Evolutionary conservation across 2,888 invertebrate species (phyloP).

Genomic region (Cordilura impudica): DNA sequence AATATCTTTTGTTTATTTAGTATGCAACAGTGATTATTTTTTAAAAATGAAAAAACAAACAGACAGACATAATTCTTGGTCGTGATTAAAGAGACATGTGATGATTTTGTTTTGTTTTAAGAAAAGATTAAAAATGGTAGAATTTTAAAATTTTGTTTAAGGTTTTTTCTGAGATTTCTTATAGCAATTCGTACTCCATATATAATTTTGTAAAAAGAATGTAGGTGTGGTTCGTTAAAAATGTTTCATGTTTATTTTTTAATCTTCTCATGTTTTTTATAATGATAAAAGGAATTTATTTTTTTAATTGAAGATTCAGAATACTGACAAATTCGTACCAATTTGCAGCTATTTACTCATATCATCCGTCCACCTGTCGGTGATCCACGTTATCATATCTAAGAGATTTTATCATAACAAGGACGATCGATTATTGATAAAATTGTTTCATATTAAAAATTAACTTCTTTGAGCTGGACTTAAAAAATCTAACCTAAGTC

Average conservation of each 20-base stretch:
- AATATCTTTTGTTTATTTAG: constrained; percentile 33
- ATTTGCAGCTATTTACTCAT: no score
- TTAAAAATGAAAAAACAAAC: not conserved
- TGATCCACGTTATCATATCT: no score
- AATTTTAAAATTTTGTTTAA: not conserved
- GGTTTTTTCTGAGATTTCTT: not conserved
- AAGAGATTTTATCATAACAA: no score
- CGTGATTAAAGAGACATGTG: not conserved
- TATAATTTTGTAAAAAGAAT: not conserved
- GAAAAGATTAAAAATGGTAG: not conserved
- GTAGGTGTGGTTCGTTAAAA: not conserved
- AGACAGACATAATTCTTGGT: not conserved
- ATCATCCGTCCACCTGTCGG: no score
- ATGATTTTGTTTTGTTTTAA: not conserved
- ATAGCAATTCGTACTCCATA: not conserved
- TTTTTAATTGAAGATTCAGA: no score
- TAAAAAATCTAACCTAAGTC: no score
- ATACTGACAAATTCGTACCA: no score
- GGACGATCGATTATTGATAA: no score
- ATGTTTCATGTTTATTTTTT: not conserved
- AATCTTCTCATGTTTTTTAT: no score
- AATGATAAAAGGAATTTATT: no score
- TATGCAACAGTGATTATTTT: constrained; percentile 48
- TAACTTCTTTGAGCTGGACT: no score
- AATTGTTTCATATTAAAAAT: no score